Evolutionary conservation across 2,113 vertebrate species (phyloP), one percentile per base, ranked within the genome.

Genomic region (Turnix velox): DNA sequence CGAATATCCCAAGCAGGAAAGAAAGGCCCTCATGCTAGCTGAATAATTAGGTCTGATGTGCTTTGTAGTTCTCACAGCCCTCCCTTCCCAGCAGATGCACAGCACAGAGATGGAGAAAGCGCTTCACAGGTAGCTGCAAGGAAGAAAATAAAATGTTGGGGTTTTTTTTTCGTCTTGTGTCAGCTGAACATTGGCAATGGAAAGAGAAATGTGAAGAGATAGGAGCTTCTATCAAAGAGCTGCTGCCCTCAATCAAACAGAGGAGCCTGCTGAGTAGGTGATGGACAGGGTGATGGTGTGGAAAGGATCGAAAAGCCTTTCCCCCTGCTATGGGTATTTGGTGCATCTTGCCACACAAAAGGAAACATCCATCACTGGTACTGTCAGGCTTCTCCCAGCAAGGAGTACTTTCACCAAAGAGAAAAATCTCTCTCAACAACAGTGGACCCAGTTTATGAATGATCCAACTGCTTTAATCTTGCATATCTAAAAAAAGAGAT

Each of bases 41-140:
- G 84, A 87, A 87, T 93, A 96, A 94, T 93, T 61, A 92, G 88
- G 58, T 82, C 91, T 88, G 69, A 65, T 54, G 69, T 19, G 61
- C 84, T 94, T 91, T 92, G 89, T 84, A 87, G 89, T 75, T 92
- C 48, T 75, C 77, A 62, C 69, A 57, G 80, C 65, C 80, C 52
- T 75, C 55, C 40, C 19, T 55, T 55, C 37, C 18, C 68, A 55
- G 68, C 48, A 31, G n/a, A 65, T 12, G 22, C 40, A 25, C 15
- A 14, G 52, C 46, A 43, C 3, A n/a, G 42, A 83, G 31, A 51
- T 0, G 0, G 58, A 33, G 46, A 95, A 85, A 87, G 58, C 68
- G 85, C 90, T 89, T 79, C 37, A 49, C 58, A 80, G 73, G 69
- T 90, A 92, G 72, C 76, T 81, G 88, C 68, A 75, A 69, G 61